These are phyloP conservation scores for Aporrectodea caliginosa DNA, from an alignment of 1,140 invertebrate genomes.

Conservation along the genomic window DNA sequence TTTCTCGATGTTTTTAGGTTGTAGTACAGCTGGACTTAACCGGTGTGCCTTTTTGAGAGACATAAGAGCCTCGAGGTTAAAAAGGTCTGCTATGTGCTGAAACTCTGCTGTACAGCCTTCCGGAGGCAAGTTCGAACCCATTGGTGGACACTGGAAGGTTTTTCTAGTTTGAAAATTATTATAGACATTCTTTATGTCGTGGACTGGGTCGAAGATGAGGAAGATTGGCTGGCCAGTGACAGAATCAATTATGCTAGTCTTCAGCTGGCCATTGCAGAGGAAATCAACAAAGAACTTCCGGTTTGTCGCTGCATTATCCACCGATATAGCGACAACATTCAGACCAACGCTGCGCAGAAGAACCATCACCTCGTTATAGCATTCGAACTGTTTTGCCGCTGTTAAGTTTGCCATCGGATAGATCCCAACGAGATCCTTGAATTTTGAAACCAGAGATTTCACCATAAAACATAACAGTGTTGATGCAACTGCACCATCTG, in stretches of 20 bases:
- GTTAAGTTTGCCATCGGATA: slow-evolving; percentile 9
- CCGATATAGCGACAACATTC: background rate
- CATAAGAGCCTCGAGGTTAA: background rate
- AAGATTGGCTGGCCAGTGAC: background rate
- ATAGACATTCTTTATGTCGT: slow-evolving; percentile 6
- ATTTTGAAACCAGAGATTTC: background rate
- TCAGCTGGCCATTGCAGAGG: background rate
- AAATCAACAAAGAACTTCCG: background rate
- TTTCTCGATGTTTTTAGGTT: background rate
- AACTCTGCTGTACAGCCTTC: background rate
- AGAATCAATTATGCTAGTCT: background rate
- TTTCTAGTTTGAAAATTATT: background rate
- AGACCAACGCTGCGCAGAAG: background rate
- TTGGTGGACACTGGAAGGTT: background rate
- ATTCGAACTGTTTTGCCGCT: background rate
- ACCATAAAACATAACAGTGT: slow-evolving; percentile 5
- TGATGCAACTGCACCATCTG: background rate
- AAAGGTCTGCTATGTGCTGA: background rate
- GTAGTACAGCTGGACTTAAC: background rate
- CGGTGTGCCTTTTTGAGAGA: slow-evolving; percentile 1
- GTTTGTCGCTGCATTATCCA: slow-evolving; percentile 6
- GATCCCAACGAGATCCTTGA: background rate
- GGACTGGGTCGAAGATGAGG: background rate
- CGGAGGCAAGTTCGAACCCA: background rate
- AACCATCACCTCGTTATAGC: background rate